Base-by-base conservation (phyloP, 1,140 invertebrate species). In the Bombus balteatus region DNA sequence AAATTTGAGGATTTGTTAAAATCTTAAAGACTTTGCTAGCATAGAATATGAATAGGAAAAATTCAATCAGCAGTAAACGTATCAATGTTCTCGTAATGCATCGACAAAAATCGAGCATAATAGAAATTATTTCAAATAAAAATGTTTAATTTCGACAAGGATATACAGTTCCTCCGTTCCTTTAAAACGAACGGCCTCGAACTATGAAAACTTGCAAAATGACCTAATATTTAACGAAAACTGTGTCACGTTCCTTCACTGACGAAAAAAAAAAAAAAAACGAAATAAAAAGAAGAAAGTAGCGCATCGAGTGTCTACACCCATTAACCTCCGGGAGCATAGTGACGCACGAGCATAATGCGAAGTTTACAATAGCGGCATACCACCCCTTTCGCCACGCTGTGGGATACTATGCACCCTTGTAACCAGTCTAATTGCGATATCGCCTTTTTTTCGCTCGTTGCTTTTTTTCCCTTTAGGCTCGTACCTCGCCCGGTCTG, bases 341-440 rank as follows among this genome's bases (percentile, higher is more conserved):
- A 37, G 41, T 74, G 76, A 65, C 68, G 80, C 83, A 77, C 47
- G 79, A 77, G 47, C 71, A 83, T 87, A 89, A 89, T 87, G 75
- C 76, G 47, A 57, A 89, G 88, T 89, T 89, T 89, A 89, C 87
- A 89, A 83, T 87, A 74, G 66, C 80, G 88, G 73, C 73, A 59
- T 59, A 77, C 86, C 86, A 90, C 88, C 89, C 89, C 89, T 90
- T 90, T 90, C 83, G 89, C 59, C 68, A 80, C 86, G 74, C 86
- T 87, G 88, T 82, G 88, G 88, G 79, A 88, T 71, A 78, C 78
- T 71, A 62, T 32, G 82, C 82, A 77, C 83, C 86, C 87, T 34
- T 76, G 47, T 72, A 87, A 82, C 86, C 89, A 88, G 89, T 92
- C 90, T 94, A 94, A 94, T 94, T 93, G 93, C 91, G 90, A 92